phyloP scores from a whole-genome alignment of 2,797 vertebrate genomes.

The Lepus townsendii region DNA sequence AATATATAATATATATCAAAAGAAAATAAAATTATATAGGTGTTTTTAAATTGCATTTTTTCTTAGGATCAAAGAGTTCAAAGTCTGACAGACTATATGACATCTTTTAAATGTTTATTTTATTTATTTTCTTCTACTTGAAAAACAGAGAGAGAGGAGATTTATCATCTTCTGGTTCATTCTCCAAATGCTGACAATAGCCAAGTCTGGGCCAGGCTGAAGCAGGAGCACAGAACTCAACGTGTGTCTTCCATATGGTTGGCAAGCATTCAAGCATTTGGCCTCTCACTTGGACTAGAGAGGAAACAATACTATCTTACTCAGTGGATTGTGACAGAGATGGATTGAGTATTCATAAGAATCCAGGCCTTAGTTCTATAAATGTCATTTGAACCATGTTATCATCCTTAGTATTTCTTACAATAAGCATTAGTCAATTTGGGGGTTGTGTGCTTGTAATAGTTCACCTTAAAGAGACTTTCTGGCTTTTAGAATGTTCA shows the following conservation, averaged over 20 bases:
- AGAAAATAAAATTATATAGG: not conserved
- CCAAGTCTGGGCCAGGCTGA: no score
- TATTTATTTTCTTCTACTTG: no score
- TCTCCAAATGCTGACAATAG: no score
- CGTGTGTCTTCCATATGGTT: no score
- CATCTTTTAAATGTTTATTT: not conserved
- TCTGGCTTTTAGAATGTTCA: slow-evolving; percentile 1
- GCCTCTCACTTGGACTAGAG: not conserved
- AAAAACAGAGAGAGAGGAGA: no score
- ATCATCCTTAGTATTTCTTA: not conserved
- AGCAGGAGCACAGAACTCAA: no score
- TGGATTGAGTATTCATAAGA: not conserved
- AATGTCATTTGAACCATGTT: not conserved
- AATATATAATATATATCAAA: not conserved
- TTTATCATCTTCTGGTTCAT: no score
- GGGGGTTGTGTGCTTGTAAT: not conserved
- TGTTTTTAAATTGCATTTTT: not conserved
- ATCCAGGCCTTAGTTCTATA: not conserved
- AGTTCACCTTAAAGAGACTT: not conserved
- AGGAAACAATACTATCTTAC: not conserved
- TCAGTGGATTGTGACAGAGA: not conserved
- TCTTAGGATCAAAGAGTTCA: slow-evolving; percentile 3
- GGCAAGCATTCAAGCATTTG: no score
- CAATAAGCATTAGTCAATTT: not conserved
- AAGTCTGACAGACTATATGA: not conserved